Evolutionary conservation across 2,888 invertebrate genomes (phyloP).

Genomic region (Luffia ferchaultella): DNA sequence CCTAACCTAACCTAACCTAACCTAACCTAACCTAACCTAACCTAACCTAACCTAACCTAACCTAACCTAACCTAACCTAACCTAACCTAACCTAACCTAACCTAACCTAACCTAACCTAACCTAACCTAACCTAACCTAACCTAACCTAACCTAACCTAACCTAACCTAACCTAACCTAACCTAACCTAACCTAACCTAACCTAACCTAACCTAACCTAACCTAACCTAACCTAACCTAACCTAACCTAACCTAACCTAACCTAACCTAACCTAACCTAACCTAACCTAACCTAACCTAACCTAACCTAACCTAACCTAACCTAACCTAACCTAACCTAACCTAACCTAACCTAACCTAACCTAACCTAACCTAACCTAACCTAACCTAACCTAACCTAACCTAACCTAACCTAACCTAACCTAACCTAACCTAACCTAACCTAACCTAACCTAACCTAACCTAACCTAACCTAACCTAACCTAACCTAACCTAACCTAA

Average conservation of each 20-base stretch:
- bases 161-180: constrained; percentile 13
- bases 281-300: constrained; percentile 8
- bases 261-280: constrained; percentile 9
- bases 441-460: constrained; percentile 9
- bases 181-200: constrained; percentile 16
- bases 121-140: constrained; percentile 15
- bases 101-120: constrained; percentile 13
- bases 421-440: constrained; percentile 10
- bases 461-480: constrained; percentile 7
- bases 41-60: constrained; percentile 12
- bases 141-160: constrained; percentile 16
- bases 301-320: constrained; percentile 10
- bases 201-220: constrained; percentile 15
- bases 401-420: constrained; percentile 10
- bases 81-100: no score
- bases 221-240: constrained; percentile 6
- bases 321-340: constrained; percentile 10
- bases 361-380: constrained; percentile 10
- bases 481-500: constrained; percentile 5
- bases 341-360: constrained; percentile 10
- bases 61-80: constrained; percentile 12
- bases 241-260: constrained; percentile 7
- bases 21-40: constrained; percentile 11
- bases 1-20: constrained; percentile 12
- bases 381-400: constrained; percentile 10